Evolutionary conservation across 2,888 invertebrate genomes (phyloP), one percentile per base, ranked within the genome.

Genomic region (Linyphia triangularis): DNA sequence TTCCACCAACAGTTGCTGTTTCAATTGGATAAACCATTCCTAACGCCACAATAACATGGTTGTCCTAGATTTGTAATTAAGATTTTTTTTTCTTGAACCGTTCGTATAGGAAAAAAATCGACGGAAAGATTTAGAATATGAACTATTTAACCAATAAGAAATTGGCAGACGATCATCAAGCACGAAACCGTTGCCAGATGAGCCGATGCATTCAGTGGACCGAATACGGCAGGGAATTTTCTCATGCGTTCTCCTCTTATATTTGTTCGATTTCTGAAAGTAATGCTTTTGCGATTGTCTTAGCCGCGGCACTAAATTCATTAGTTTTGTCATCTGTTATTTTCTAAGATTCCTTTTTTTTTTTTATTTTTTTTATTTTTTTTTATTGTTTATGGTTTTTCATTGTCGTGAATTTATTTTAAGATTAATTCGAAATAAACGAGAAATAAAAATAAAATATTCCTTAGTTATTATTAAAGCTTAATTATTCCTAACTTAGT

Each of bases 171-270:
- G 77, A 75, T 84, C 84, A 72, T 73, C 73, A 37, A 57, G 61
- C 57, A 57, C 57, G 73, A 81, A 72, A 73, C 65, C 5, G 40
- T 73, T 86, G 81, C 73, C 86, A 86, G 79, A 81, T 86, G 73
- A 86, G 86, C 57, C 81, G 86, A 73, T 73, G 67, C 30, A 37
- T 63, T 70, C 81, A 86, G 65, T 81, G 86, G 73, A 86, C 86
- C 86, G 86, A 79, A 86, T 65, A 86, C 73, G 30, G 86, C 57
- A 43, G 70, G 40, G 57, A 19, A 57, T 59, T 70, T 70, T 37
- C n/a, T 78, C 78, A 83, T 28, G 75, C 84, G 67, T 73, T 28
- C 9, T n/a, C n/a, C 65, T 16, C 57, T 69, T 26, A 40, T 65
- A 22, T 82, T 43, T 59, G n/a, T 24, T 37, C 13, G 26, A 24